phyloP scores from a whole-genome alignment of 2,888 invertebrate genomes.

The Actias luna region DNA sequence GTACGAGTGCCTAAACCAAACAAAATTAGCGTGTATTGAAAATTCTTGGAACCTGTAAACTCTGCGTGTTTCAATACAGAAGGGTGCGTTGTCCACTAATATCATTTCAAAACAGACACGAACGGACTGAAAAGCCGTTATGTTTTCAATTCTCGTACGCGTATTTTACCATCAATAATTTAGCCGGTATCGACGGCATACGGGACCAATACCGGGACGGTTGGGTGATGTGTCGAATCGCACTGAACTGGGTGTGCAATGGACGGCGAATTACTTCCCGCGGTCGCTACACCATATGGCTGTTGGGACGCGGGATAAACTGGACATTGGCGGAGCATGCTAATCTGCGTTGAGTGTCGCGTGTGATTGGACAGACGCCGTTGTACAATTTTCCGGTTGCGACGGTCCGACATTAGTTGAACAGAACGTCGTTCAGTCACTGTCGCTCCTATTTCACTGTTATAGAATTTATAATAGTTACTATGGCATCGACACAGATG shows the following conservation, averaged over 20 bases:
- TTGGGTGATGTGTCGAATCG: constrained; percentile 36
- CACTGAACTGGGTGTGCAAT: constrained; percentile 56
- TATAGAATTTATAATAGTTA: constrained; percentile 5
- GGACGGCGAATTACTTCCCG: constrained; percentile 57
- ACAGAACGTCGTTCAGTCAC: constrained; percentile 50
- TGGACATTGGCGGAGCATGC: constrained; percentile 68
- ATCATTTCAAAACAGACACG: constrained; percentile 60
- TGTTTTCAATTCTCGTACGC: constrained; percentile 56
- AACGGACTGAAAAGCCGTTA: constrained; percentile 61
- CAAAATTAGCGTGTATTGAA: too few relatives aligned
- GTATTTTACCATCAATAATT: constrained; percentile 46
- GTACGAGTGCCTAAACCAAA: too few relatives aligned
- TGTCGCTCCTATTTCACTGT: constrained; percentile 6
- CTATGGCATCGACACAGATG: not conserved
- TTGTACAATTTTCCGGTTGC: constrained; percentile 79
- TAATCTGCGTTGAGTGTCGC: constrained; percentile 80
- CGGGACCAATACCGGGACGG: constrained; percentile 60
- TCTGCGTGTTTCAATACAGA: constrained; percentile 35
- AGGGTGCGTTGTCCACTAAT: constrained; percentile 49
- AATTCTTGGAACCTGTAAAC: too few relatives aligned
- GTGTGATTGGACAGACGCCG: constrained; percentile 77
- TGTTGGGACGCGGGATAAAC: constrained; percentile 45
- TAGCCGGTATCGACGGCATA: constrained; percentile 35
- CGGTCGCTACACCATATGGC: constrained; percentile 35
- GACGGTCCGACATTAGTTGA: constrained; percentile 68